Evolutionary conservation across 2,113 vertebrate genomes (phyloP), one percentile per base, ranked within the genome.

Genomic region (Fulmarus glacialis): DNA sequence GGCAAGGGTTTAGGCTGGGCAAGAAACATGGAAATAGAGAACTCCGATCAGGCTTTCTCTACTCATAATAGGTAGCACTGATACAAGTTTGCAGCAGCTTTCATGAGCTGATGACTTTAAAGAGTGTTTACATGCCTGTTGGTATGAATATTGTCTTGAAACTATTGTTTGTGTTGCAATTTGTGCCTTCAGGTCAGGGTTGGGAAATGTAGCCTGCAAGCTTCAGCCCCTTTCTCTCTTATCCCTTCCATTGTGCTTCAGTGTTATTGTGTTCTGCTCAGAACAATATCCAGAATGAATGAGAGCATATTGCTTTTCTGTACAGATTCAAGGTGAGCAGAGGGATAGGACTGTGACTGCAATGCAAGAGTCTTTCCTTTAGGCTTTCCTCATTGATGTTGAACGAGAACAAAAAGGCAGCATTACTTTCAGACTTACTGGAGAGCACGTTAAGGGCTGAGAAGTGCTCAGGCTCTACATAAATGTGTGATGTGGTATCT

Each of bases 31-130:
- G 66, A 30, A 60, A 48, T 12, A 43, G 27, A 60, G 64, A 68
- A n/a, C 30, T 53, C 48, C 4, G 9, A 22, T 48, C 40, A n/a
- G 52, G 52, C 45, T 60, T n/a, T 36, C 63, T 66, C 27, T 52
- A 6, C 38, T 48, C 5, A 0, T 12, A 11, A 30, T 3, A 16
- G 42, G 7, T 17, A 38, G 48, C 34, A 16, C 4, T 8, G 19
- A 12, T 19, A 19, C 26, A 48, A 55, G n/a, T n/a, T 48, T 48
- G 63, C 58, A 77, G 47, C 67, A 18, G 73, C 80, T 84, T 58
- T 58, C 34, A 3, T 23, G 66, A 88, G 63, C 82, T 77, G 87
- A 23, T 60, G 58, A 47, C 22, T 38, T 53, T 59, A 20, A 34
- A 55, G 52, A 22, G 27, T 18, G 47, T 78, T 72, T 50, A 30